phyloP scores from a whole-genome alignment of 2,888 invertebrate species.

The Tachystola acroxantha region DNA sequence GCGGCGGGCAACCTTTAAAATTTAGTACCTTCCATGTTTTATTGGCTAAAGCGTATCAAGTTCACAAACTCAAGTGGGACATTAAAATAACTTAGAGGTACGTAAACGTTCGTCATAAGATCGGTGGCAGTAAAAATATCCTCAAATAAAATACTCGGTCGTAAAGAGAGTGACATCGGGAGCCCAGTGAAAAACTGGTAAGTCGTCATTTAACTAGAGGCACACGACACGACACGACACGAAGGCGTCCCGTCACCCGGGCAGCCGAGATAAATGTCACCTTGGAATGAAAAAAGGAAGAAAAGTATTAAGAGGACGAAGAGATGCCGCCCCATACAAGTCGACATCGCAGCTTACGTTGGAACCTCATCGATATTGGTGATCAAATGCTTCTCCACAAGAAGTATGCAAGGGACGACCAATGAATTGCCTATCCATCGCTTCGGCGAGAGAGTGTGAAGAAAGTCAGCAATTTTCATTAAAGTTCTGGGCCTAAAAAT shows the following conservation, averaged over 20 bases:
- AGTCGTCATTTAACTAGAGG: constrained; percentile 66
- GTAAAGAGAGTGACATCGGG: constrained; percentile 70
- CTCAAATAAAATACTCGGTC: constrained; percentile 68
- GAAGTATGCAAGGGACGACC: too few species aligned
- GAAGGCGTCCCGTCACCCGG: constrained; percentile 58
- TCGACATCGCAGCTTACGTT: too few species aligned
- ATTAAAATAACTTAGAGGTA: constrained; percentile 57
- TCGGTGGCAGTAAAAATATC: constrained; percentile 68
- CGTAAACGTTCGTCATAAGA: constrained; percentile 69
- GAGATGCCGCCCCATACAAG: too few species aligned
- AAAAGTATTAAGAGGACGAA: constrained; percentile 51
- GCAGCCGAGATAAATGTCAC: constrained; percentile 73
- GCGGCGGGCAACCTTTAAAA: constrained; percentile 11
- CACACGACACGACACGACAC: constrained; percentile 35
- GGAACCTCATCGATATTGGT: too few species aligned
- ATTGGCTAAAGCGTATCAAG: constrained; percentile 44
- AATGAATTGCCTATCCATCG: too few species aligned
- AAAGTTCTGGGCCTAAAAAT: too few species aligned
- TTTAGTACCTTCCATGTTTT: constrained; percentile 44
- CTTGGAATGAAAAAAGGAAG: constrained; percentile 68
- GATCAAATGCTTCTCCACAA: too few species aligned
- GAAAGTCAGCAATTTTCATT: too few species aligned
- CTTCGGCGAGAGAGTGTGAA: too few species aligned
- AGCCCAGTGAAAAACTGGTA: constrained; percentile 65
- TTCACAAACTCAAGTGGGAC: constrained; percentile 53